Conservation (phyloP, 2,888 invertebrate genomes). For the Thereva nobilitata region DNA sequence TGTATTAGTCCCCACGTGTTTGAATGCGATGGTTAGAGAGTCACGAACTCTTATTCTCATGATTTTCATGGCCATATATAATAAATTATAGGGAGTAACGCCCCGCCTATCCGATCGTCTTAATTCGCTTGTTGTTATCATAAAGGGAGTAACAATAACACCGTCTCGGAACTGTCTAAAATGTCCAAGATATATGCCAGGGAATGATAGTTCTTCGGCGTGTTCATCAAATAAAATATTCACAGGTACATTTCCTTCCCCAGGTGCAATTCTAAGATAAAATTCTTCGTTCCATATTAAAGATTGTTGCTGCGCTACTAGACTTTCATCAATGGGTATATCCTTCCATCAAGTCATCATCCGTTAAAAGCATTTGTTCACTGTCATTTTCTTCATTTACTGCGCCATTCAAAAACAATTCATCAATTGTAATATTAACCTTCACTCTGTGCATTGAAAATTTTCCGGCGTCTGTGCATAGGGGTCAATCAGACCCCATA, state of each 20-base stretch:
- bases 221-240: constrained; percentile 48
- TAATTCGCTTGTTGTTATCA: constrained; percentile 54
- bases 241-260: constrained; percentile 17
- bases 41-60: constrained; percentile 43
- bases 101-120: constrained; percentile 49
- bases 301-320: constrained; percentile 43
- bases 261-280: constrained; percentile 33
- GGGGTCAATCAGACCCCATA: too few relatives aligned
- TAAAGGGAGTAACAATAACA: constrained; percentile 45
- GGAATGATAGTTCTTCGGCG: constrained; percentile 54
- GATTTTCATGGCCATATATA: constrained; percentile 46
- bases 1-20: constrained; percentile 39
- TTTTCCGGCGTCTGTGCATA: too few relatives aligned
- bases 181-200: constrained; percentile 45
- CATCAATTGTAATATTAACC: constrained; percentile 31
- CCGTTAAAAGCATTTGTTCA: not conserved
- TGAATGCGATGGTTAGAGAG: constrained; percentile 43
- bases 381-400: not conserved
- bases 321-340: constrained; percentile 43
- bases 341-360: constrained; percentile 25
- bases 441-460: too few relatives aligned
- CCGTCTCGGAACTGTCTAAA: constrained; percentile 6
- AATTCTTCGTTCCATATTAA: constrained; percentile 45
- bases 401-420: constrained; percentile 2
- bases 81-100: constrained; percentile 33